Evolutionary conservation across 1,140 invertebrate species (phyloP), one percentile per base, ranked within the genome.

Genomic region (Hypsibius dujardini): DNA sequence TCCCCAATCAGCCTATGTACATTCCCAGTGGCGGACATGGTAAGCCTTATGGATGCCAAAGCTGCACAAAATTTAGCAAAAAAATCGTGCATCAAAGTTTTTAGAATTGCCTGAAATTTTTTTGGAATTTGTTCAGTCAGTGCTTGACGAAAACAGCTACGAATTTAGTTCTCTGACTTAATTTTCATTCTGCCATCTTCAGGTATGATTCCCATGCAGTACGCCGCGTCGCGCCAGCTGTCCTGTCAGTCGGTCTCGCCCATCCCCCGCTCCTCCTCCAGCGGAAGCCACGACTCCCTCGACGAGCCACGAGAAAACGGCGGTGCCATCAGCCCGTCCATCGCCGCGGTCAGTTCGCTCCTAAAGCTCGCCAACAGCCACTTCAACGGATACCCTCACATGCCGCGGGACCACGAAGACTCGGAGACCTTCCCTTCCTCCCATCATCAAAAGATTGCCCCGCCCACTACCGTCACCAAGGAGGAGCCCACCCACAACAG

Each of bases 311-410:
- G 42, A 12, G 62, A 67, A 7, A 67, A 67, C 59, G 69, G 69
- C 50, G 69, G 28, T 46, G 14, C 56, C 69, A 28, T 46, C 59
- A 72, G 71, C 47, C 47, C 56, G n/a, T 72, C 71, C 3, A 42
- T 70, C 59, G 71, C 71, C 50, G 71, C 56, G 14, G 62, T 67
- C 42, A 67, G 62, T 67, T 67, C 62, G 12, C 62, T 67, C 12
- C 42, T 67, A 42, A 67, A 67, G 45, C 62, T 67, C 3, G 62
- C 62, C 62, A 67, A 67, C 42, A 67, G 62, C 42, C 62, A 67
- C 62, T 67, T 67, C 42, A 67, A 67, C 45, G 62, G 62, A 15
- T 67, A 15, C 42, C 62, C 62, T 12, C 62, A 67, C 42, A 12
- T 67, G 42, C 62, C 62, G 62, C 70, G 67, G 12, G 45, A 70